A percentile compares a stretch with the other conserved stretches of the same genome.
phyloP scores from a whole-genome alignment of 2,113 vertebrate species.

The Ictalurus furcatus region DNA sequence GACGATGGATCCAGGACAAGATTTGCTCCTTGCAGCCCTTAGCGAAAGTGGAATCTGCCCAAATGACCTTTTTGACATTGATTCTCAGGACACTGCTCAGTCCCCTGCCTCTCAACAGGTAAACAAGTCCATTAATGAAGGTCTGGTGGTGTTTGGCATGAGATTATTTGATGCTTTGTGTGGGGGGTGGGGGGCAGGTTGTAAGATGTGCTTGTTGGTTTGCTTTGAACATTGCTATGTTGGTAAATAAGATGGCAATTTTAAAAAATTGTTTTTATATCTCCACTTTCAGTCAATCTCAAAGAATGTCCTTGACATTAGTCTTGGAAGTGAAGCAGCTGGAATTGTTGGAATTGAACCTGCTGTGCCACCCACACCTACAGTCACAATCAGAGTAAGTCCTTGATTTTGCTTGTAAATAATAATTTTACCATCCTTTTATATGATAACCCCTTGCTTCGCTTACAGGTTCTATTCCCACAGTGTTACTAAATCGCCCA shows the following conservation, averaged over 20 bases:
- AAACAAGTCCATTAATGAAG: conserved; percentile 44
- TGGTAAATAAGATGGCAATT: not conserved
- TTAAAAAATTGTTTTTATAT: not conserved
- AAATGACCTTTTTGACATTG: conserved; percentile 94
- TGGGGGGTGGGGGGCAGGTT: not conserved
- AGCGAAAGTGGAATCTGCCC: conserved; percentile 99
- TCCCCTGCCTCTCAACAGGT: conserved; percentile 85
- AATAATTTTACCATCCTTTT: not conserved
- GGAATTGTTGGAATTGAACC: conserved; percentile 63
- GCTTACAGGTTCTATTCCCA: not conserved
- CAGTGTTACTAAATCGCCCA: not conserved
- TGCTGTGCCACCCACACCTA: conserved; percentile 76
- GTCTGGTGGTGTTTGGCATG: not conserved
- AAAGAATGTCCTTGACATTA: conserved; percentile 83
- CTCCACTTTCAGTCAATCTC: conserved; percentile 78
- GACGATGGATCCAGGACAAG: conserved; percentile 98
- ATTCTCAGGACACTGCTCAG: conserved; percentile 82
- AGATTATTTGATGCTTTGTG: not conserved
- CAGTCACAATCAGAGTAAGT: conserved; percentile 89
- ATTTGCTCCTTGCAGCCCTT: conserved; percentile 95
- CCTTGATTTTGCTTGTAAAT: not conserved
- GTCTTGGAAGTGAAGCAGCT: conserved; percentile 76
- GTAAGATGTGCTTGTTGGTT: not conserved
- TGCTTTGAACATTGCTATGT: not conserved
- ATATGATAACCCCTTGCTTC: not conserved